Conservation (phyloP, 2,888 invertebrate genomes). For the Ectropis crepuscularia region DNA sequence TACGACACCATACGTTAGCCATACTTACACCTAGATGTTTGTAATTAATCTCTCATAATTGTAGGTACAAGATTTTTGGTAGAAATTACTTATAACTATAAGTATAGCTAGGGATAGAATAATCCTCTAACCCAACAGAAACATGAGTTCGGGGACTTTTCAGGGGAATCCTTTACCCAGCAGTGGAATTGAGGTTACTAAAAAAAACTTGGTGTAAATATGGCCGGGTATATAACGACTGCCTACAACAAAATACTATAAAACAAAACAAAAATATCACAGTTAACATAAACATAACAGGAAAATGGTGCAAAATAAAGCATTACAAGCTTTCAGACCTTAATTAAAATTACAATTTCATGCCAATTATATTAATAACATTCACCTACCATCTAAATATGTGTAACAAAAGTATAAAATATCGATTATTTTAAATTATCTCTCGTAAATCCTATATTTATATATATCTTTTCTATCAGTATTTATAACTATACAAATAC, state of each 20-base stretch:
- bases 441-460: slow-evolving; percentile 2
- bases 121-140: too few species aligned
- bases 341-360: slow-evolving; percentile 27
- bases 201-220: too few species aligned
- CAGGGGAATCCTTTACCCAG: too few species aligned
- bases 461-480: neutral
- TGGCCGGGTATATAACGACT: too few species aligned
- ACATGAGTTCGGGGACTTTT: too few species aligned
- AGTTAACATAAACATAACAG: neutral
- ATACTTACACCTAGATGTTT: too few species aligned
- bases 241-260: neutral
- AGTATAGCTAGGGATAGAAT: too few species aligned
- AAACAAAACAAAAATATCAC: slow-evolving; percentile 7
- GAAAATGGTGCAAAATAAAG: slow-evolving; percentile 4
- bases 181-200: too few species aligned
- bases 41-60: too few species aligned
- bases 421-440: slow-evolving; percentile 22
- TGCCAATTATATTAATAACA: slow-evolving; percentile 43
- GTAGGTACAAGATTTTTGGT: too few species aligned
- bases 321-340: neutral
- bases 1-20: too few species aligned
- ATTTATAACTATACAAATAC: slow-evolving; percentile 4
- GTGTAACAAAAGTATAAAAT: slow-evolving; percentile 37
- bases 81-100: too few species aligned
- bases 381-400: slow-evolving; percentile 24